A percentile compares a stretch with the other conserved stretches of the same genome.
Conservation (phyloP, 2,113 vertebrate genomes). For the Daubentonia madagascariensis region DNA sequence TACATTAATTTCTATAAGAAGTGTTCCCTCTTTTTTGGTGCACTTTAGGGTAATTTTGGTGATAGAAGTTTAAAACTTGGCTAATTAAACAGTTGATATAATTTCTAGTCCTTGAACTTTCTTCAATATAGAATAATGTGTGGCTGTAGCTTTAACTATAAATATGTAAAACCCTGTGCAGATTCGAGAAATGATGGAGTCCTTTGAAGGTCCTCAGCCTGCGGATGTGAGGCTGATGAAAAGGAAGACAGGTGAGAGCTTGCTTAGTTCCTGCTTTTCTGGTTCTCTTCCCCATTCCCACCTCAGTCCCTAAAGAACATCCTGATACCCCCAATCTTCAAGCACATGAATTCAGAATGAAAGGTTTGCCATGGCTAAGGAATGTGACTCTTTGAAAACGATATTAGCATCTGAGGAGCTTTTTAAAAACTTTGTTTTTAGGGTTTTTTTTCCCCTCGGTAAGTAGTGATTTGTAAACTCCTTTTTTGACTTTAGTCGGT, state of each 20-base stretch:
- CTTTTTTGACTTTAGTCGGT: conserved; percentile 82
- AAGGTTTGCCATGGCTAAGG: conserved; percentile 95
- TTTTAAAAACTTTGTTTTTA: conserved; percentile 82
- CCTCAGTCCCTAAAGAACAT: conserved; percentile 83
- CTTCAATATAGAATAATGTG: not conserved
- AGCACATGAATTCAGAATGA: conserved; percentile 86
- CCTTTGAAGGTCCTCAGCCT: conserved; percentile 97
- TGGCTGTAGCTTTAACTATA: conserved; percentile 55
- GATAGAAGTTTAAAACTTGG: not conserved
- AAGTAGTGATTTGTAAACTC: conserved; percentile 84
- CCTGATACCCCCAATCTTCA: conserved; percentile 90
- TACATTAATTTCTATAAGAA: conserved; percentile 14
- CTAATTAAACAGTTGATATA: not conserved
- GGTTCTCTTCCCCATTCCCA: conserved; percentile 87
- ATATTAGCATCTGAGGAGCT: conserved; percentile 82
- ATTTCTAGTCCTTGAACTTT: not conserved
- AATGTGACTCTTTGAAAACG: conserved; percentile 86
- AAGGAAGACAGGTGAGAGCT: conserved; percentile 98
- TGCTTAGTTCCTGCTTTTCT: conserved; percentile 77
- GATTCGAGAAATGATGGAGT: conserved; percentile 95
- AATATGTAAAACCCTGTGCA: conserved; percentile 78
- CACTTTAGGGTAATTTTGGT: conserved; percentile 8
- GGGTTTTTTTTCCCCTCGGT: conserved; percentile 79
- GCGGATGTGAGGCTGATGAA: conserved; percentile 98
- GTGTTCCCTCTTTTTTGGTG: not conserved